These are phyloP conservation scores for Drosophila pegasa DNA, from an alignment of 2,888 invertebrate species.

Conservation along the genomic window DNA sequence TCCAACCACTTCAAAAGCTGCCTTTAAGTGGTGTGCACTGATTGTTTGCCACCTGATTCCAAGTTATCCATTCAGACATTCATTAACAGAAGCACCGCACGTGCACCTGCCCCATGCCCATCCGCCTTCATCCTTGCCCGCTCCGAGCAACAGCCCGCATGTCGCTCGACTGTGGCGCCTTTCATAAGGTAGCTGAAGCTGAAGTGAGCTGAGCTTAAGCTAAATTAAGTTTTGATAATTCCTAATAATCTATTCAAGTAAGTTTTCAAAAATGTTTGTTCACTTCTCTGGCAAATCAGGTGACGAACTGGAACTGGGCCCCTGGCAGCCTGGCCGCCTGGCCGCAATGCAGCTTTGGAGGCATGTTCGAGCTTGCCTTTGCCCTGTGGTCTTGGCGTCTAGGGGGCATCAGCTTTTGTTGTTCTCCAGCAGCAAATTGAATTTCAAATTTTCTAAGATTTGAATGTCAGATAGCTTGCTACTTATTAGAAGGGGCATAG, in stretches of 20 bases:
- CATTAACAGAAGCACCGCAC: conserved; percentile 47
- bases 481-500: conserved; percentile 62
- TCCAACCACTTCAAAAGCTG: conserved; percentile 74
- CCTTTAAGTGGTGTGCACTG: conserved; percentile 59
- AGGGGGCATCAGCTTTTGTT: conserved; percentile 52
- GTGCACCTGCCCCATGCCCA: background rate
- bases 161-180: conserved; percentile 24
- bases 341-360: conserved; percentile 16
- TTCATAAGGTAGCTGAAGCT: conserved; percentile 35
- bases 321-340: too few relatives aligned
- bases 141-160: conserved; percentile 55
- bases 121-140: background rate
- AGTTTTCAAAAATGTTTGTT: conserved; percentile 76
- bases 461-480: conserved; percentile 59
- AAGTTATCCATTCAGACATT: conserved; percentile 42
- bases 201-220: conserved; percentile 56
- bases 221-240: conserved; percentile 82
- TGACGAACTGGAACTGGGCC: conserved; percentile 33
- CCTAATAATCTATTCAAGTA: conserved; percentile 81
- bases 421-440: conserved; percentile 70
- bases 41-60: conserved; percentile 71
- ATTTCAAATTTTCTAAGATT: conserved; percentile 75
- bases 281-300: conserved; percentile 63
- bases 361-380: conserved; percentile 8
- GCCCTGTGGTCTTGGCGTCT: conserved; percentile 26